Base-by-base conservation (phyloP, 2,888 invertebrate genomes). In the Sphaerophoria rueppellii region DNA sequence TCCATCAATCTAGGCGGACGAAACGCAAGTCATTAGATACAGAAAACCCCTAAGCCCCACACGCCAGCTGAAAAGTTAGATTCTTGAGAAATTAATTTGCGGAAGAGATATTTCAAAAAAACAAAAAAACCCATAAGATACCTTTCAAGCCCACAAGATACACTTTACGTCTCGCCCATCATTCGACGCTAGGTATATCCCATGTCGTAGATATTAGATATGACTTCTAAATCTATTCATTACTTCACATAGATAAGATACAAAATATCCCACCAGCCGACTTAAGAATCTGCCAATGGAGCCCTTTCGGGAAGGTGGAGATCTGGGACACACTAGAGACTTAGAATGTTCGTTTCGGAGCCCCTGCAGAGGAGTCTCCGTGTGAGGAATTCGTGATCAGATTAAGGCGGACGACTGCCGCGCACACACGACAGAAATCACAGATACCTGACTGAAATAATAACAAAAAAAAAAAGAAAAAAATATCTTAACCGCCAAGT, bases 41-140 rank as follows among this genome's bases (percentile, higher is more conserved):
- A 35, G 50, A 52, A 54, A 12, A 14, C 48, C 12, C 58, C 16
- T 14, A 6, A 37, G 46, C 34, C n/a, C 43, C 43, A 43, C 12
- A 43, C 9, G 43, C 40, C 43, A 3, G 43, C 43, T 58, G 67
- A 58, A 50, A 74, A 55, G 50, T 69, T 32, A 63, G 75, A 70
- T 80, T 80, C 80, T 37, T 80, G 54, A 70, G 75, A 75, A 80
- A 70, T 75, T 74, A 50, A 69, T 70, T 70, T 80, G 61, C 79
- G 69, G 79, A 74, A 74, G 74, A 80, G 69, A 69, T 55, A 76
- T 37, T 52, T 40, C 48, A 52, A n/a, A 7, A 6, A 43, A 43
- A 43, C 9, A 43, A 43, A 43, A 43, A 67, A 16, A 52, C 48
- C 63, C 55, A 73, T 73, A 37, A 55, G 60, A 60, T 32, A 72